phyloP scores from a whole-genome alignment of 2,797 vertebrate genomes.

The Lindbergichthys nudifrons region DNA sequence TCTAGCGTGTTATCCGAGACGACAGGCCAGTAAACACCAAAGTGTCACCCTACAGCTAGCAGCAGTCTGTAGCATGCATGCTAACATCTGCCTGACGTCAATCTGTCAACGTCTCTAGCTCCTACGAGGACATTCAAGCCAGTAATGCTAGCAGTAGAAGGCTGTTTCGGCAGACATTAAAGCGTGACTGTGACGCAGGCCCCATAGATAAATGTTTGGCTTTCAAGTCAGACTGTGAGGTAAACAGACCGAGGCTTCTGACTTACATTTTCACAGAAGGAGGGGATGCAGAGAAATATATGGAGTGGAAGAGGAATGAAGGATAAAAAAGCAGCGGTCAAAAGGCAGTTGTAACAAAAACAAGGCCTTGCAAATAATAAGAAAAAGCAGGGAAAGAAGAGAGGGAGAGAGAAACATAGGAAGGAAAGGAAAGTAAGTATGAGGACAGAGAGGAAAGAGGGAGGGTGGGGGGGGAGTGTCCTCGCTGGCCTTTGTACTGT shows the following conservation, averaged over 20 bases:
- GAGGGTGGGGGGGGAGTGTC: slow-evolving; percentile 19
- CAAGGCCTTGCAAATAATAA: neutral
- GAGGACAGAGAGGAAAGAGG: slow-evolving; percentile 28
- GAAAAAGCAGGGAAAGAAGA: neutral
- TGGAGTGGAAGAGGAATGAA: neutral
- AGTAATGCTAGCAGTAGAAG: slow-evolving; percentile 1
- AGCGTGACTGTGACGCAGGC: slow-evolving; percentile 37
- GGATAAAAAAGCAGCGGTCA: neutral
- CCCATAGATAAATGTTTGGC: slow-evolving; percentile 49
- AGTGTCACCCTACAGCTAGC: neutral
- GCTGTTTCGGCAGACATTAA: slow-evolving; percentile 18
- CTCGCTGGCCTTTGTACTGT: slow-evolving; percentile 59
- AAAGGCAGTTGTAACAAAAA: neutral
- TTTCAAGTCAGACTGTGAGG: slow-evolving; percentile 57
- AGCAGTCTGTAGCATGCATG: neutral
- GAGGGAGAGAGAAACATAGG: neutral
- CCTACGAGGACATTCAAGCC: slow-evolving; percentile 7
- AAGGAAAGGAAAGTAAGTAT: slow-evolving; percentile 1
- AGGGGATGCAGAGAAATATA: neutral
- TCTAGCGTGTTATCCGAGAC: neutral
- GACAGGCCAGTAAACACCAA: slow-evolving; percentile 11
- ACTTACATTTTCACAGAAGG: slow-evolving; percentile 12
- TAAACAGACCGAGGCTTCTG: slow-evolving; percentile 45
- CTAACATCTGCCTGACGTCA: neutral
- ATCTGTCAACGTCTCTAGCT: neutral